Evolutionary conservation across 2,888 invertebrate species (phyloP).

Genomic region (Lacanobia wlatinum): DNA sequence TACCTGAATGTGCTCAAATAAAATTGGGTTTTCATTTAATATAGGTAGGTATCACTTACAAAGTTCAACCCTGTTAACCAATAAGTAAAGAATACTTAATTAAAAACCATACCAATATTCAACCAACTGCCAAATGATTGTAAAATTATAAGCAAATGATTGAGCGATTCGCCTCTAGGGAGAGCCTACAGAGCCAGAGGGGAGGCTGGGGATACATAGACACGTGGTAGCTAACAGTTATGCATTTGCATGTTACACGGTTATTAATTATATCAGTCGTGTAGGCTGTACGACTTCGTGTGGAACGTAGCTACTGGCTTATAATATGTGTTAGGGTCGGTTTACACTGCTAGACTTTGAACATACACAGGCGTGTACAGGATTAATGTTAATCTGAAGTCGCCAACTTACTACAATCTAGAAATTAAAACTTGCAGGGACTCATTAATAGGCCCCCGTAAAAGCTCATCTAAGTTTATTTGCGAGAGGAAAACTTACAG

Average conservation of each 20-base stretch:
- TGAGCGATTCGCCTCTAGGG: constrained; percentile 35
- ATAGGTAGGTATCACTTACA: no score
- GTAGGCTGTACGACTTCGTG: constrained; percentile 21
- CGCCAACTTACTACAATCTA: background rate
- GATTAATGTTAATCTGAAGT: background rate
- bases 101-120: no score
- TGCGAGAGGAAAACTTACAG: background rate
- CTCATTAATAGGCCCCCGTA: background rate
- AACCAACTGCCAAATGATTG: constrained; percentile 12
- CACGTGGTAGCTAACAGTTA: constrained; percentile 38
- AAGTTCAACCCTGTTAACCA: no score
- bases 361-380: background rate
- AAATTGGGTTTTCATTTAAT: no score
- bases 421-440: background rate
- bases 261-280: constrained; percentile 60
- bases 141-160: constrained; percentile 29
- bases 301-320: constrained; percentile 5
- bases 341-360: background rate
- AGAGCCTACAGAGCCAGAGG: background rate
- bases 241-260: constrained; percentile 63
- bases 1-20: no score
- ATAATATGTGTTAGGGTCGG: background rate
- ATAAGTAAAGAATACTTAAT: background rate
- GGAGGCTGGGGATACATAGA: constrained; percentile 1
- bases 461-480: background rate